Evolutionary conservation across 2,113 vertebrate species (phyloP).

Genomic region (Bujurquina vittata): DNA sequence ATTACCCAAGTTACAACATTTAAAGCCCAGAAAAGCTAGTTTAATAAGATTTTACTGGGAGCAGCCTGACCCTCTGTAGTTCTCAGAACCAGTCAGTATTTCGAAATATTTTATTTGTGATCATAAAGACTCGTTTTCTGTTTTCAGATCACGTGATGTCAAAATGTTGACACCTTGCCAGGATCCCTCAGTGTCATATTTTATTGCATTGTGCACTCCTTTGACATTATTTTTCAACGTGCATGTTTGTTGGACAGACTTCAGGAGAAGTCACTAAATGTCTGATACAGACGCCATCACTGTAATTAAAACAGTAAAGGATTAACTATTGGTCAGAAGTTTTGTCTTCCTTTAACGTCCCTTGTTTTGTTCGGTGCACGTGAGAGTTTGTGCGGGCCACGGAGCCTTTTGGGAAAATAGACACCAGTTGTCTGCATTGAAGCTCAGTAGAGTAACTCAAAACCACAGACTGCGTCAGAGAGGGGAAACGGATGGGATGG

Average conservation of each 20-base stretch:
- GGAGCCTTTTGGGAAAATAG: slow-evolving; percentile 31
- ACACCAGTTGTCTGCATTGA: slow-evolving; percentile 27
- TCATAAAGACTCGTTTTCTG: neutral
- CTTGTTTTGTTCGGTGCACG: neutral
- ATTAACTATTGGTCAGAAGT: neutral
- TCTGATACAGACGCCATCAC: neutral
- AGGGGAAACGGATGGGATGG: slow-evolving; percentile 25
- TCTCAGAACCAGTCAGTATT: neutral
- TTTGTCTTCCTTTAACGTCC: neutral
- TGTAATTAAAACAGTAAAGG: neutral
- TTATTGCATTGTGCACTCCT: neutral
- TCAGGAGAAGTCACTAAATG: neutral
- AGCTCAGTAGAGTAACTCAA: slow-evolving; percentile 44
- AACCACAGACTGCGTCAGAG: slow-evolving; percentile 38
- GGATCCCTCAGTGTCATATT: neutral
- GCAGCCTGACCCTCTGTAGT: neutral
- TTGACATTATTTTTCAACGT: too few species aligned
- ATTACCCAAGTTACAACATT: too few species aligned
- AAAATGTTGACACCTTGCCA: neutral
- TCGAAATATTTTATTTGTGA: neutral
- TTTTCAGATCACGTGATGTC: too few species aligned
- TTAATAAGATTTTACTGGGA: neutral
- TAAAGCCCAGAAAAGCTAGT: neutral
- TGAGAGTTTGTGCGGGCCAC: neutral
- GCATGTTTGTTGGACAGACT: neutral